phyloP scores from a whole-genome alignment of 2,113 vertebrate genomes.

The Rafetus swinhoei region DNA sequence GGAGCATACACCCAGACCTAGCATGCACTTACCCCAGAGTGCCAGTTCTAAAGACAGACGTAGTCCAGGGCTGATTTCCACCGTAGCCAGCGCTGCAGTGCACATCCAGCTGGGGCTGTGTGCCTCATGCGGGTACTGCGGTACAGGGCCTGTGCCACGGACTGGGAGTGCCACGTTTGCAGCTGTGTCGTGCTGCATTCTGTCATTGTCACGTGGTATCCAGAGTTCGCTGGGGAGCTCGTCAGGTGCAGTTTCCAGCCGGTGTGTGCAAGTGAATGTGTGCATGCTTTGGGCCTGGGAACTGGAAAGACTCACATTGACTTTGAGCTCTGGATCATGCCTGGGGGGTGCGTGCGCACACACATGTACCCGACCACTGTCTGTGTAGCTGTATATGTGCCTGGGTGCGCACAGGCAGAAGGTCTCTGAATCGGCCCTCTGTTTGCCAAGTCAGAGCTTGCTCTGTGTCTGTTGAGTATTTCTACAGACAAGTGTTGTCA shows the following conservation, averaged over 20 bases:
- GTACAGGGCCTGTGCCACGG: background rate
- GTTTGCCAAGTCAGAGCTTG: background rate
- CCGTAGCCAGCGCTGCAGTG: background rate
- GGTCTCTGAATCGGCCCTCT: too few species aligned
- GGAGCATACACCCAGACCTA: background rate
- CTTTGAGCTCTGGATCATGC: background rate
- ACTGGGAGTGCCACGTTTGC: background rate
- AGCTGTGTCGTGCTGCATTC: background rate
- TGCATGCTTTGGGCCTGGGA: background rate
- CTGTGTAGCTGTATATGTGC: too few species aligned
- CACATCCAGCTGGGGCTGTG: background rate
- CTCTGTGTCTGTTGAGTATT: too few species aligned
- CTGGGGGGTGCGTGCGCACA: too few species aligned
- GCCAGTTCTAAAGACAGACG: background rate
- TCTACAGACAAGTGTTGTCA: too few species aligned
- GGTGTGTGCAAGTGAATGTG: background rate
- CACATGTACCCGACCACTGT: background rate
- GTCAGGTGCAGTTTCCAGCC: background rate
- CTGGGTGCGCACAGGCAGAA: background rate
- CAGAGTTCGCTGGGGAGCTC: background rate
- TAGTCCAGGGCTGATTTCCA: background rate
- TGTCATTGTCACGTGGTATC: background rate
- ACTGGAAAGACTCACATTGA: background rate
- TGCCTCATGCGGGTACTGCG: background rate
- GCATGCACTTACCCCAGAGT: background rate